Conservation (phyloP, 2,888 invertebrate species). For the Rhodophaea formosa region DNA sequence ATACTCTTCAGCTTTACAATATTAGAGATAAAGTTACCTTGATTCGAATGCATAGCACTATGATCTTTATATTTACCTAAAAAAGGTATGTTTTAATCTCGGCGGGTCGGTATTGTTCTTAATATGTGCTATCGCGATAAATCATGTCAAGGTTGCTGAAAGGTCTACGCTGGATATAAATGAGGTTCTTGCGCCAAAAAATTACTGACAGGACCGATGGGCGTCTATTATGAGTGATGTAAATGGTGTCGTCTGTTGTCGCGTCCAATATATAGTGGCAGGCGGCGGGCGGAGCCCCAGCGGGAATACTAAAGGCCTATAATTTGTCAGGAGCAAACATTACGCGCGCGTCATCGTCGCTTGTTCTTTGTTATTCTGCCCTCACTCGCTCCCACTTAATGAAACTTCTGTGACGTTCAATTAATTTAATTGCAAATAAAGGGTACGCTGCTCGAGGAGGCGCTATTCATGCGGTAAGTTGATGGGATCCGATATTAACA, state of each 20-base stretch:
- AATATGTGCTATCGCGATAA: neutral
- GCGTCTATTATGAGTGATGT: slow-evolving; percentile 27
- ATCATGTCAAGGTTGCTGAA: neutral
- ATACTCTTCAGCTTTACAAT: too few relatives aligned
- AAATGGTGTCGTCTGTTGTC: slow-evolving; percentile 22
- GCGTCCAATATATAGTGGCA: slow-evolving; percentile 28
- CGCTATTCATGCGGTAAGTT: slow-evolving; percentile 31
- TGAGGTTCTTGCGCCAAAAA: neutral
- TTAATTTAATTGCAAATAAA: slow-evolving; percentile 53
- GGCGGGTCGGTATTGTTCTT: neutral
- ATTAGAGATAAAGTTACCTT: too few relatives aligned
- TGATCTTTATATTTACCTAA: too few relatives aligned
- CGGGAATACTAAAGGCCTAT: slow-evolving; percentile 48
- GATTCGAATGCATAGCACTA: too few relatives aligned
- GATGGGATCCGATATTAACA: slow-evolving; percentile 28
- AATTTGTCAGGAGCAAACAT: slow-evolving; percentile 59
- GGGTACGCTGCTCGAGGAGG: slow-evolving; percentile 28
- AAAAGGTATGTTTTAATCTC: too few relatives aligned
- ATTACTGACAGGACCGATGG: slow-evolving; percentile 27
- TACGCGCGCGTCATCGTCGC: slow-evolving; percentile 42
- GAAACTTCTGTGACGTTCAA: slow-evolving; percentile 49
- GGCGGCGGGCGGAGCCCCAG: slow-evolving; percentile 32
- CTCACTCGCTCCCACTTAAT: slow-evolving; percentile 46
- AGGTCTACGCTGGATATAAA: slow-evolving; percentile 10
- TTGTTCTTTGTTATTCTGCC: slow-evolving; percentile 51